Evolutionary conservation across 2,797 vertebrate species (phyloP), one percentile per base, ranked within the genome.

Genomic region (Pelobates cultripes): DNA sequence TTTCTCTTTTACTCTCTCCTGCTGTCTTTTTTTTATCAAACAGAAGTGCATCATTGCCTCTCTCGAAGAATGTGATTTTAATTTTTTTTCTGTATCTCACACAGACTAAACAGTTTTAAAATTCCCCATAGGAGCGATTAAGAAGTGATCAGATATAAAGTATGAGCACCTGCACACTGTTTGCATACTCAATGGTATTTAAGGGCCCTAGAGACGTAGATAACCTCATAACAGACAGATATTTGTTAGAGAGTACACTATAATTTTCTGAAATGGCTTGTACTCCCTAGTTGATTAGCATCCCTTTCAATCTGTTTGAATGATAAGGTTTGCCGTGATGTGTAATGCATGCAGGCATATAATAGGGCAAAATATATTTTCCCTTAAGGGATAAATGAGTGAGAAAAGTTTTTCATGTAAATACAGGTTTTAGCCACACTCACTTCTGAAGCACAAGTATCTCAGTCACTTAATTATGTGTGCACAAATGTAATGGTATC

Each of bases 281-380:
- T 73, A 69, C 45, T 80, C 71, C 8, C n/a, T 74, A 57, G 17
- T 40, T 74, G 53, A 51, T 81, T 76, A 81, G n/a, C 43, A 43
- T 70, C 51, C 66, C 47, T 44, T 60, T 60, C 14, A 70, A 75
- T 45, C 6, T 12, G 28, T 17, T 64, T 64, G n/a, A 64, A 17
- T 3, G 61, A 64, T 64, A 40, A 64, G n/a, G 61, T 9, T 47
- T 45, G 13, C n/a, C 67, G 15, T 55, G 55, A 71, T 63, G 40
- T 63, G 51, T 55, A 55, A 43, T 64, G 14, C 6, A 7, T 64
- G 61, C 3, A n/a, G 15, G 17, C n/a, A 28, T 40, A 64, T 40
- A 6, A 64, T 10, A 3, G 14, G 17, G 61, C 17, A 28, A 40
- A 10, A 10, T 28, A 40, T 10, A n/a, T 28, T 28, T 64, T 40